These are phyloP conservation scores for Alentia gelatinosa DNA, from an alignment of 2,888 invertebrate species.

Conservation along the genomic window DNA sequence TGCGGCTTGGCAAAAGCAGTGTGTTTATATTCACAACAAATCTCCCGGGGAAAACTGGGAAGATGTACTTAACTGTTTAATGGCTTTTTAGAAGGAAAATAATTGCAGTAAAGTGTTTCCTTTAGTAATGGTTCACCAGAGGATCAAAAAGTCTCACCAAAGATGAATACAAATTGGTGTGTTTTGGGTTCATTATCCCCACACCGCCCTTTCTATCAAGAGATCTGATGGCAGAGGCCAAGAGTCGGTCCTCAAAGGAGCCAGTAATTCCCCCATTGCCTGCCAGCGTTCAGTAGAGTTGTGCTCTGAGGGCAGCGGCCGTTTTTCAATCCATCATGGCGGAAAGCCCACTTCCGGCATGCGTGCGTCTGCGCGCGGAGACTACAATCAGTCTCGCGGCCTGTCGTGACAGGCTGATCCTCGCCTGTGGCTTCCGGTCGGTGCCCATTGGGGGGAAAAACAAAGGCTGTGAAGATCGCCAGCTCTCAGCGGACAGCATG, in stretches of 20 bases:
- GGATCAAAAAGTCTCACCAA: slow-evolving; percentile 9
- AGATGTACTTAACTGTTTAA: not conserved
- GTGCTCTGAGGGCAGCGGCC: not conserved
- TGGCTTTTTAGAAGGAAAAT: not conserved
- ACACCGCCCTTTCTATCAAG: slow-evolving; percentile 8
- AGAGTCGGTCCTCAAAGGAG: slow-evolving; percentile 8
- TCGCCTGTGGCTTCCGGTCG: not conserved
- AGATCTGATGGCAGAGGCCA: slow-evolving; percentile 13
- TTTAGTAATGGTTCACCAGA: not conserved
- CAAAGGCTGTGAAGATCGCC: slow-evolving; percentile 43
- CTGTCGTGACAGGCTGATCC: slow-evolving; percentile 23
- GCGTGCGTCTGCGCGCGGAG: slow-evolving; percentile 49
- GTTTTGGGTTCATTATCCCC: slow-evolving; percentile 23
- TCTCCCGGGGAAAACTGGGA: not conserved
- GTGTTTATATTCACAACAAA: not conserved
- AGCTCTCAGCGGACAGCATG: not conserved
- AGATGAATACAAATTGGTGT: slow-evolving; percentile 33
- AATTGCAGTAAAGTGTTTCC: not conserved
- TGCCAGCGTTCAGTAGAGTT: slow-evolving; percentile 14
- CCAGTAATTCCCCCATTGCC: slow-evolving; percentile 39
- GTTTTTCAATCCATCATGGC: slow-evolving; percentile 46
- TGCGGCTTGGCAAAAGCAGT: too few species aligned
- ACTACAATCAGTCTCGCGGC: slow-evolving; percentile 29
- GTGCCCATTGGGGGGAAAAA: not conserved
- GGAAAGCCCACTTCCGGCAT: slow-evolving; percentile 22